Base-by-base conservation (phyloP, 2,888 invertebrate genomes). In the Eristalinus sepulchralis region DNA sequence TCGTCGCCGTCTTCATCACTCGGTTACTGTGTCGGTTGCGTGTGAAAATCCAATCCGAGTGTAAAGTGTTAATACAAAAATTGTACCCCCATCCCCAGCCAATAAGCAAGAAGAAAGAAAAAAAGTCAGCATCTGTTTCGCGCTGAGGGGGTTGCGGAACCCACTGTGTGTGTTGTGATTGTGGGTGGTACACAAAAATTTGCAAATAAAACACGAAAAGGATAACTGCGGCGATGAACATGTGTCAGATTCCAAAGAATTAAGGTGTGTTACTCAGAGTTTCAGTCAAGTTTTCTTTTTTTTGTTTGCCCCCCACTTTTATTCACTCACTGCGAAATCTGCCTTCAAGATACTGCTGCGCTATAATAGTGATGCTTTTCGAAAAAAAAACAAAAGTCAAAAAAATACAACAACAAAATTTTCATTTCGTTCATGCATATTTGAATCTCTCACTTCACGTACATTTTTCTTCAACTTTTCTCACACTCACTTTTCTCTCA, bases 311-410 rank as follows among this genome's bases (percentile, higher is more conserved):
- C 13, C 31, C 31, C 60, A 0, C 22, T 0, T 60, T 75, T 67
- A n/a, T 24, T 78, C 66, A 78, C 20, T 75, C 86, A 86, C 86
- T 86, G 86, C 83, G 86, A 86, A 86, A 78, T 71, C 83, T 86
- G 86, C 86, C 86, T 86, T 83, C 86, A 83, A 79, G 83, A 86
- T 83, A 68, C 83, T 83, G 83, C 86, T 83, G 67, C 83, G 86
- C 86, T 83, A 64, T 3, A 5, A 78, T 73, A 83, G 75, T 67
- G 86, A 83, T 79, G 86, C 86, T 86, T 86, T 59, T 67, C 24
- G 27, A 77, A 68, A 53, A 68, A 53, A 77, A 68, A 53, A 71
- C 60, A 33, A 20, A 77, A 63, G 20, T 5, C 27, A 27, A 27
- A 27, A 72, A 67, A 13, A 39, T 20, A 24, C 2, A 5, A 47